Evolutionary conservation across 2,113 vertebrate genomes (phyloP).

Genomic region (Lathamus discolor): DNA sequence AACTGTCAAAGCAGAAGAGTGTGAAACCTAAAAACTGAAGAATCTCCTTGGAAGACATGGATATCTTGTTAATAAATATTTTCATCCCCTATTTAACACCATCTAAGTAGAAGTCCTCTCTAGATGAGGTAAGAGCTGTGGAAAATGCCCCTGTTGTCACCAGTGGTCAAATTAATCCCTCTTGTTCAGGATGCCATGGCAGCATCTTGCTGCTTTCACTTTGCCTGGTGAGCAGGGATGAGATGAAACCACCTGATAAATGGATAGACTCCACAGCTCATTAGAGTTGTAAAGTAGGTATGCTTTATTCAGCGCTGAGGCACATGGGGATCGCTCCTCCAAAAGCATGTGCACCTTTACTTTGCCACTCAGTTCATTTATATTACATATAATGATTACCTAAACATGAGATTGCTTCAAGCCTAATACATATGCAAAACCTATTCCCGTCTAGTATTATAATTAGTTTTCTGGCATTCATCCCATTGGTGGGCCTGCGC

Average conservation of each 20-base stretch:
- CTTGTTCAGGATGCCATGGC: rapidly evolving
- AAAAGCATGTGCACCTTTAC: too few species aligned
- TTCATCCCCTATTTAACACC: not conserved
- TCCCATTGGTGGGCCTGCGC: too few species aligned
- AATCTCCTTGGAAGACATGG: not conserved
- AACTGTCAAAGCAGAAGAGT: not conserved
- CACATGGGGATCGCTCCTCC: too few species aligned
- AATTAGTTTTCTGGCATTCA: too few species aligned
- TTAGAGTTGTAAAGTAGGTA: too few species aligned
- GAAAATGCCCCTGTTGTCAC: not conserved
- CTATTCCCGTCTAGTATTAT: too few species aligned
- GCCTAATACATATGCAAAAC: too few species aligned
- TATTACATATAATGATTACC: too few species aligned
- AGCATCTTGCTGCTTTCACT: not conserved
- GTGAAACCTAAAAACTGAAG: not conserved
- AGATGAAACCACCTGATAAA: not conserved
- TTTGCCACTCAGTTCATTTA: too few species aligned
- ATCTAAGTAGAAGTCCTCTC: not conserved
- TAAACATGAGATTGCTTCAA: too few species aligned
- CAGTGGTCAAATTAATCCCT: not conserved
- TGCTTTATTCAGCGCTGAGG: too few species aligned
- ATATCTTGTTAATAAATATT: not conserved
- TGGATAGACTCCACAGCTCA: too few species aligned
- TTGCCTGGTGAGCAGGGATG: rapidly evolving
- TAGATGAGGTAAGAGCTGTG: not conserved